Base-by-base conservation (phyloP, 2,888 invertebrate species). In the Rapana venosa region DNA sequence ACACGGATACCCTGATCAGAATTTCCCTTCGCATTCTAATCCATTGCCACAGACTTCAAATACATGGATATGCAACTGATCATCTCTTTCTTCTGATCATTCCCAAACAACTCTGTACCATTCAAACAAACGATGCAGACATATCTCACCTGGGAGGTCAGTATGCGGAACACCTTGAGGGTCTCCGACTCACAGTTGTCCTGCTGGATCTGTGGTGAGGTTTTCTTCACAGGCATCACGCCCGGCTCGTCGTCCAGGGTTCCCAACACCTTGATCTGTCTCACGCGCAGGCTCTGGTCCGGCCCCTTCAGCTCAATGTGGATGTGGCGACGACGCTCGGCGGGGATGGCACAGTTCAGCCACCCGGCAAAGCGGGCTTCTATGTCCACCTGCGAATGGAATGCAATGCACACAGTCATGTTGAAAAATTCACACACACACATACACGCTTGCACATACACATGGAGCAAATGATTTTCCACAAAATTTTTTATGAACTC, bases 121-220 rank as follows among this genome's bases (percentile, higher is more conserved):
- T 47, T 2, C 47, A 47, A 47, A 47, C 47, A 47, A 47, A 47
- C 47, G 8, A 47, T 8, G 47, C 47, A 47, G 47, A 47, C 47
- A 47, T 47, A 87, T 47, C 92, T 92, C 95, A 98, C 98, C 97
- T 98, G 98, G 84, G 98, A 98, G 0, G 99, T 99, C 74, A 99
- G 98, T 15, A 99, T 97, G 26, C 99, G 97, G 96, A 99, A 99
- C 0, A 99, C 99, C 92, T 98, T 97, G 79, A 99, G 96, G 0
- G 99, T 99, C 96, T 99, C 99, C 0, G 97, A 97, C 96, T 99
- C 99, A 93, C 98, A 98, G 94, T 98, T 98, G 91, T 97, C 97
- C 95, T 98, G 98, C 92, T 99, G 98, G 32, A 98, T 97, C 58
- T 97, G 97, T 66, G 97, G 92, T 88, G 96, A 92, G 92, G 95